Conservation (phyloP, 2,113 vertebrate genomes). For the Corythoichthys intestinalis region DNA sequence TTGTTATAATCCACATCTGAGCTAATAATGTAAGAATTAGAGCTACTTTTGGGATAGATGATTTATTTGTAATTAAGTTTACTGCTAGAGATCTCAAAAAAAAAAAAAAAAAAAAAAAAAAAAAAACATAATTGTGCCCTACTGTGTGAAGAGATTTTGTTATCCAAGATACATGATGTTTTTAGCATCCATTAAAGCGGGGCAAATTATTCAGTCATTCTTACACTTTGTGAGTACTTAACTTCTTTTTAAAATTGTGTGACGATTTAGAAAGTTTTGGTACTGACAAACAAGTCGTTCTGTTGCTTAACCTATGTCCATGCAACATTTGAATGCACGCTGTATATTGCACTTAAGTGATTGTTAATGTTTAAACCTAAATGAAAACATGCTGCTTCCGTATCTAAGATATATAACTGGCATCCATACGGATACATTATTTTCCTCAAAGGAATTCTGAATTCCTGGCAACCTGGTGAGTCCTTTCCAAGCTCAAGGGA, state of each 20-base stretch:
- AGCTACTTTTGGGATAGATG: not conserved
- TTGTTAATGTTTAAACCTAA: slow-evolving; percentile 54
- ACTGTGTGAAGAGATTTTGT: not conserved
- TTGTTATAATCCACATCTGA: not conserved
- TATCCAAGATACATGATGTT: not conserved
- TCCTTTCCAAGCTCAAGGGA: slow-evolving; percentile 19
- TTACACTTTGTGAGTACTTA: not conserved
- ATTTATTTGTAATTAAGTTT: not conserved
- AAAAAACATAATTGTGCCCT: not conserved
- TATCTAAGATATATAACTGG: slow-evolving; percentile 47
- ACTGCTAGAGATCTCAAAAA: not conserved
- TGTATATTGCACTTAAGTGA: slow-evolving; percentile 46
- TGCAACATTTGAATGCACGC: not conserved
- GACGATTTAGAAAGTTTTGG: not conserved
- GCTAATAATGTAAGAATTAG: not conserved
- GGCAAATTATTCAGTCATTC: not conserved
- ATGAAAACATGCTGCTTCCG: slow-evolving; percentile 52
- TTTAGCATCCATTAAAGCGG: not conserved
- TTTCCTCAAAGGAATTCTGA: slow-evolving; percentile 51
- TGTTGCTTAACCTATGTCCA: not conserved
- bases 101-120: not conserved
- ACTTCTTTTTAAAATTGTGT: not conserved
- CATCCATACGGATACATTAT: slow-evolving; percentile 44
- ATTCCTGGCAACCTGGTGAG: slow-evolving; percentile 21
- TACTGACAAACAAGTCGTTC: not conserved